These are phyloP conservation scores for Aquila chrysaetos DNA, from an alignment of 2,797 vertebrate species.

Conservation along the genomic window DNA sequence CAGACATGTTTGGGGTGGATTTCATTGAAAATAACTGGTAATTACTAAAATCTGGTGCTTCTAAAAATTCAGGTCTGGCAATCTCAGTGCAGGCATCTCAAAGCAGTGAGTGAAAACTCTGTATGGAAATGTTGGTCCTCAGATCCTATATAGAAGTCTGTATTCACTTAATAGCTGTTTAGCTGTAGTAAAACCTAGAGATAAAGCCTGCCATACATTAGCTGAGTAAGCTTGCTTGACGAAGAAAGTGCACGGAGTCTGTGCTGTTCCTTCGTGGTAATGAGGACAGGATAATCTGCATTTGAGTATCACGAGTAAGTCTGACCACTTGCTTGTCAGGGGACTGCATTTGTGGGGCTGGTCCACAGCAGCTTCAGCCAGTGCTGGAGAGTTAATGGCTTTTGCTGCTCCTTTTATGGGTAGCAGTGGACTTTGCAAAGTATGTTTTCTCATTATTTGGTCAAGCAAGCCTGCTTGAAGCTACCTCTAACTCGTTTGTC, in stretches of 20 bases:
- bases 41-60: neutral
- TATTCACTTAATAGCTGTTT: neutral
- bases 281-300: neutral
- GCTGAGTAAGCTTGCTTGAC: neutral
- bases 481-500: neutral
- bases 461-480: neutral
- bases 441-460: neutral
- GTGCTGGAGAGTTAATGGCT: neutral
- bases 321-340: neutral
- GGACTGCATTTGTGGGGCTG: fast-evolving
- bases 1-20: neutral
- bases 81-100: neutral
- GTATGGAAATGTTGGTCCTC: neutral
- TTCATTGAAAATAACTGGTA: neutral
- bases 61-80: neutral
- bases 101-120: neutral
- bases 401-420: neutral
- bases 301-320: neutral
- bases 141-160: neutral
- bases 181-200: neutral
- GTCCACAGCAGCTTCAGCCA: neutral
- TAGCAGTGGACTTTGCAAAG: neutral
- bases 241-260: neutral
- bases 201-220: neutral
- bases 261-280: neutral